Percentiles rank a stretch among this genome's conserved stretches.
Evolutionary conservation across 2,113 vertebrate genomes (phyloP).

Genomic region (Otis tarda): DNA sequence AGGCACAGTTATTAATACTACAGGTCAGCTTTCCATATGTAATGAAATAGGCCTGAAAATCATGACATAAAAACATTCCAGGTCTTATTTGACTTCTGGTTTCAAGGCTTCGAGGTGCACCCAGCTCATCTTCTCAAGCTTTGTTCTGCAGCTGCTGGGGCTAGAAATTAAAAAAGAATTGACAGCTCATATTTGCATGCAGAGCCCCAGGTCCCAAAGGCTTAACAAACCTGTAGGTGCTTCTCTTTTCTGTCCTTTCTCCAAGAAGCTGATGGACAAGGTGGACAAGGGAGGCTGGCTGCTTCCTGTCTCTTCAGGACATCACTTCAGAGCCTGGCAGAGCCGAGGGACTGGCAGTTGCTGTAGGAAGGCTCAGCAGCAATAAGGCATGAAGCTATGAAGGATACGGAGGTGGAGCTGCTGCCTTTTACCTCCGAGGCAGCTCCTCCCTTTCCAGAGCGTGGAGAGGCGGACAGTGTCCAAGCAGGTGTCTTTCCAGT

Average conservation of each 20-base stretch:
- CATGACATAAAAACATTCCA: neutral
- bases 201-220: neutral
- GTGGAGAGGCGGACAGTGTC: neutral
- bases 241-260: neutral
- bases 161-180: neutral
- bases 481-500: neutral
- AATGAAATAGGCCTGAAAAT: neutral
- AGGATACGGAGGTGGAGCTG: slow-evolving; percentile 29
- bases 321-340: neutral
- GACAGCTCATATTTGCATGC: neutral
- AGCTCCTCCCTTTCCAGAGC: slow-evolving; percentile 24
- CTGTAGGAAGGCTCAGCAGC: neutral
- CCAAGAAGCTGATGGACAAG: neutral
- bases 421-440: neutral
- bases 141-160: neutral
- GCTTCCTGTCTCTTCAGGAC: neutral
- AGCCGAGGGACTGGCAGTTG: neutral
- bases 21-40: neutral
- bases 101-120: neutral
- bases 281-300: neutral
- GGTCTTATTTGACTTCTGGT: neutral
- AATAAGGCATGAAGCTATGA: neutral
- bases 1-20: neutral
- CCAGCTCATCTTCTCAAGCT: neutral
- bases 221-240: neutral